Base-by-base conservation (phyloP, 37 sponge, comb jelly and placozoan species). In the Halichondria panicea region DNA sequence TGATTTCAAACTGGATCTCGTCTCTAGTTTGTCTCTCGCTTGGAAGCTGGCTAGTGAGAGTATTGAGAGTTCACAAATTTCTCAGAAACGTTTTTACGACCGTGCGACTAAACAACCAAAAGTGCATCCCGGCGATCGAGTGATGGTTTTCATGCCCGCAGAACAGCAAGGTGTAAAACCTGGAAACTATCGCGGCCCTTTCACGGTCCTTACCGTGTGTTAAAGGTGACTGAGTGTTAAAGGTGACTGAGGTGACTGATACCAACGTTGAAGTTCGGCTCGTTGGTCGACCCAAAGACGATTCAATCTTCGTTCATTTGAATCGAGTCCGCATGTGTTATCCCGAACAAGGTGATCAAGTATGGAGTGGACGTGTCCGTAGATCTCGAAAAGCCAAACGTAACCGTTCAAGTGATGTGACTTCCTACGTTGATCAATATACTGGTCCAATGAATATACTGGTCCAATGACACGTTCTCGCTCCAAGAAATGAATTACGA, bases 131-230 rank as follows among this genome's bases (percentile, higher is more conserved):
- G 75, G 75, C 25, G 83, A 82, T 32, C 52, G 68, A 25, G 83
- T 82, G 7, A 57, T 82, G 75, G 75, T 82, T 27, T 52, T 43
- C 30, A 82, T 73, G 75, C 77, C 84, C 19, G 18, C 12, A 5
- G 77, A 76, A 30, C 24, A 21, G 21, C 68, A 62, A 44, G 77
- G 84, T n/a, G n/a, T 1, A 52, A 52, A 30, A 22, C 66, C 12
- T 33, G 76, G 39, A 84, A 84, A 61, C 56, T 84, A 52, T 42
- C 42, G 3, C 35, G 84, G 11, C 84, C 84, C 22, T 69, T 61
- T 53, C 61, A 76, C 58, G 84, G 72, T 28, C 77, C 77, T 3
- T 84, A 76, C 56, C 34, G 71, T 19, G 66, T 84, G 0, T 11
- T 76, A 5, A 27, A 11, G 24, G 42, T 84, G 1, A 42, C 46